Evolutionary conservation across 2,888 invertebrate species (phyloP), one percentile per base, ranked within the genome.

Genomic region (Bruchidius siliquastri): DNA sequence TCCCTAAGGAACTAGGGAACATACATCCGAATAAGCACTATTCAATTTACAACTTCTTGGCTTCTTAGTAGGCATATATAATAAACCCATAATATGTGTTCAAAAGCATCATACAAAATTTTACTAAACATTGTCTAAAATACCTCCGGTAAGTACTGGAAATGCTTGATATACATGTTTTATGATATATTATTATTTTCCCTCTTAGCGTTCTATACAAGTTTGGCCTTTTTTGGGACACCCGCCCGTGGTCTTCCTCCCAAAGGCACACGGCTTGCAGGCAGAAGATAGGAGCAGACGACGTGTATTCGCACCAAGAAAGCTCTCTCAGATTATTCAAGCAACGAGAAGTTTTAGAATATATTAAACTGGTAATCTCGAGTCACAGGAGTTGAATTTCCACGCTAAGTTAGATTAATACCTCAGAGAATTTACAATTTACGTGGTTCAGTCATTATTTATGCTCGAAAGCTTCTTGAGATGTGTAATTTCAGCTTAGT

Each of bases 331-430:
- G 84, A 84, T 84, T 85, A 84, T 84, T 84, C 84, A 83, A 82
- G 82, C 84, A 81, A 80, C 81, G 80, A 80, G 83, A 86, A 86
- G 86, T 86, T 86, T 86, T 86, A 85, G 86, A 86, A 86, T 86
- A 86, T 86, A 86, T 86, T 86, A 86, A 86, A 86, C 86, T 85
- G 83, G 85, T 86, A 86, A 86, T 86, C 86, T 85, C 83, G 84
- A 85, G 85, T 85, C 85, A 79, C 85, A 84, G 84, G 85, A 86
- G 86, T 86, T 84, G 86, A 86, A 86, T 86, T 86, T 86, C 86
- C 85, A 85, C 85, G 86, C 85, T 85, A 86, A 86, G 86, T 86
- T 86, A 86, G 86, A 86, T 86, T 86, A 86, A 86, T 86, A 86
- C 86, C 86, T 86, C 83, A 81, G 86, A 86, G 86, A 86, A 86